Base-by-base conservation (phyloP, 1,140 invertebrate species). In the Ylistrum balloti region DNA sequence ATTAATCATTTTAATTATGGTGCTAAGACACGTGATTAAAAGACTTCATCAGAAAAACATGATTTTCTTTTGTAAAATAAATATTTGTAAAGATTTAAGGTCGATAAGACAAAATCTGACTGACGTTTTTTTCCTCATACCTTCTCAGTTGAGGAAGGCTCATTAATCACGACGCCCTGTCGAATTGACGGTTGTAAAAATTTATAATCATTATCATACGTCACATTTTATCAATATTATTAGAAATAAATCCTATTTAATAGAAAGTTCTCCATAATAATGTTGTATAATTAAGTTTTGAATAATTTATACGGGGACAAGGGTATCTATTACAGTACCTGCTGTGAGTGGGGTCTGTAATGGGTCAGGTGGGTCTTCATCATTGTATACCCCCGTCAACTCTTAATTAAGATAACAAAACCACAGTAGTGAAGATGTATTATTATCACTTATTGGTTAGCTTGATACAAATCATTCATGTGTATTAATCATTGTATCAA, bases 51-150 rank as follows among this genome's bases (percentile, higher is more conserved):
- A 74, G 56, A 74, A 74, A 74, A 74, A 74, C 56, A 74, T 74
- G 56, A 74, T 74, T 74, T 74, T 74, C 56, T n/a, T 74, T 74
- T 74, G 56, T 74, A 74, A 74, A 74, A 74, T 74, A 74, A n/a
- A 74, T 74, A 74, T 74, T 74, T 74, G 22, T 74, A 74, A 28
- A 74, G 56, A 74, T 74, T 74, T 74, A 28, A 1, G n/a, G 56
- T 74, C 56, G 56, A 74, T 74, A 74, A 74, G 56, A 74, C 56
- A 74, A 74, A 74, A 74, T 74, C n/a, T 74, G 56, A 74, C 56
- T 28, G 28, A 74, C 56, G 56, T 74, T n/a, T 74, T n/a, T 74
- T 9, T 11, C 22, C n/a, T 28, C 17, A 74, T 1, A n/a, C n/a
- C n/a, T 28, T 74, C 9, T 7, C 56, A 17, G 1, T 22, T 5